Percentiles rank a stretch among this genome's conserved stretches.
Evolutionary conservation across 2,797 vertebrate species (phyloP).

Genomic region (Falco naumanni): DNA sequence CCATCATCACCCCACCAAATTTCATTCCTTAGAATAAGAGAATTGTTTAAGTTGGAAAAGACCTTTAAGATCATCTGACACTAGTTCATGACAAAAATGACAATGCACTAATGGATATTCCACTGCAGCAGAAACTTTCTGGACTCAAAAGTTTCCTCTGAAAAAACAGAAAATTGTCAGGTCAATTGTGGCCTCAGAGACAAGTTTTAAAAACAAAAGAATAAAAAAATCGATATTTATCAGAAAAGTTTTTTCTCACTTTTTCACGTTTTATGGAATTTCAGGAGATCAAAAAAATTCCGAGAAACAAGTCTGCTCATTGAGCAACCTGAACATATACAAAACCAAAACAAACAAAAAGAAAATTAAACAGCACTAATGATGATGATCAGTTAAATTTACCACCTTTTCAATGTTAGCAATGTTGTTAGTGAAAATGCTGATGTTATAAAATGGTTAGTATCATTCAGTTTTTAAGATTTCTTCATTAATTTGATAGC

Average conservation of each 20-base stretch:
- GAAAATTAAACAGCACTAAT: not conserved
- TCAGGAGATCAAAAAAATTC: not conserved
- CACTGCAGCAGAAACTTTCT: not conserved
- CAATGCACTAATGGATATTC: not conserved
- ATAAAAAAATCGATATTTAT: not conserved
- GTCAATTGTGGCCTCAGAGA: not conserved
- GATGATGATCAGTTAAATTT: not conserved
- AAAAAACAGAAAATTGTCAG: not conserved
- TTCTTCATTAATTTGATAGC: not conserved
- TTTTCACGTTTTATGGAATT: not conserved
- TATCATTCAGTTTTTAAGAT: not conserved
- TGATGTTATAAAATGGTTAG: not conserved
- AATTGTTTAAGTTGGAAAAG: too few species aligned
- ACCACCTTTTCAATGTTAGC: not conserved
- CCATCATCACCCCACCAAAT: not conserved
- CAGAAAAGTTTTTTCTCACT: not conserved
- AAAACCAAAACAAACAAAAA: not conserved
- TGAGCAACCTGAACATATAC: not conserved
- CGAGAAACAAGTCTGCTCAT: not conserved
- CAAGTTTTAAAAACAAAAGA: not conserved
- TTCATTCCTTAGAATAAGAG: not conserved
- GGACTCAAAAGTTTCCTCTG: not conserved
- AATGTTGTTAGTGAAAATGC: not conserved
- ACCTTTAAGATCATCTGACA: too few species aligned
- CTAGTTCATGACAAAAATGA: not conserved